Evolutionary conservation across 2,888 invertebrate species (phyloP), one percentile per base, ranked within the genome.

Genomic region (Hipparchia sbordonii): DNA sequence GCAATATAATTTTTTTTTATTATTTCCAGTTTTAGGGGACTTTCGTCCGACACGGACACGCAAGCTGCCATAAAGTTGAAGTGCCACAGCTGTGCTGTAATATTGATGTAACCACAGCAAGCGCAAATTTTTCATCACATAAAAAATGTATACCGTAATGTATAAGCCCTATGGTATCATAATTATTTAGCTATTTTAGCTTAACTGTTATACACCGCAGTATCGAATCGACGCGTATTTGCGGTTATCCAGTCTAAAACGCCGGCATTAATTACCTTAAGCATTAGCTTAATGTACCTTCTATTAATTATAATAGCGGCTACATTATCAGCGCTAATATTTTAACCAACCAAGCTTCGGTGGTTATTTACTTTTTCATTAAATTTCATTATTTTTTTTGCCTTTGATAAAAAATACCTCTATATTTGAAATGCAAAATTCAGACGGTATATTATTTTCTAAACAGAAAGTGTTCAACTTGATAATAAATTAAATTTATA

Each of bases 261-360:
- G 63, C 12, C 33, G 51, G 63, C 23, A 63, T 63, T 63, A 63
- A 63, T 63, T 51, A 63, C 63, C 48, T 51, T 12, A 51, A 51
- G 63, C 63, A 51, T 63, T 63, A 63, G 63, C 51, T 51, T 48
- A 51, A 63, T 63, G 63, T 51, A 23, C 63, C 13, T 48, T 23
- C 51, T 10, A 51, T 23, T 59, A 54, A 72, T 59, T 46, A 8
- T 46, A 72, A 60, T 2, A 59, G 51, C 13, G 12, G 59, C 46
- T 56, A 52, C 54, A 39, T 70, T 71, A 8, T 23, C 67, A 33
- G 59, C 59, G 78, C 77, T 72, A 63, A 63, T 63, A 63, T 33
- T 33, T 33, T 23, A 51, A 63, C 51, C 63, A 51, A 51, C 23
- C 39, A 39, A 51, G 10, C 6, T 63, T 48, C 10, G 0, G 9